Evolutionary conservation across 1,140 invertebrate genomes (phyloP), one percentile per base, ranked within the genome.

Genomic region (Scaptomyza montana): DNA sequence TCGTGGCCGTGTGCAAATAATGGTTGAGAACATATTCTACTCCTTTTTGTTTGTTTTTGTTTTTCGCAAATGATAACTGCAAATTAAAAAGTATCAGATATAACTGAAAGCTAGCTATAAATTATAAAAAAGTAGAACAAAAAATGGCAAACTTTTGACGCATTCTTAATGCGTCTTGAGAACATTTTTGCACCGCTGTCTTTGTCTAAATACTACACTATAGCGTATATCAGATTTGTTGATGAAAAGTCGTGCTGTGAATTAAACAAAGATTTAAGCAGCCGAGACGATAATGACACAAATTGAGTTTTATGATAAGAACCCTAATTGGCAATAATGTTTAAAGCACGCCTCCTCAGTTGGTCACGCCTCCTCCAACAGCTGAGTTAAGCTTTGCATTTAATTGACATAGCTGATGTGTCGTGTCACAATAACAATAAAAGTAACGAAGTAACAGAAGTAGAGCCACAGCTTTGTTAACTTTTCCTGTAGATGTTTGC

Each of bases 271-370:
- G 43, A 45, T 21, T 67, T 43, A 30, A 30, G 56, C 54, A 55
- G 7, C 16, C 8, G 5, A 47, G 57, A 12, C 39, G 12, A 30
- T 36, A 25, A 49, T 63, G 33, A 28, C 39, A 45, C 21, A 36
- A 9, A 36, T 36, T 36, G 13, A 16, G 19, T 21, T 28, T 36
- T 33, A 43, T 41, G 21, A 28, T 30, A 12, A 16, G 36, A 16
- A 28, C 65, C 60, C 45, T 76, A 86, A 86, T 87, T 86, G 81
- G 71, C 72, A 49, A 67, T 62, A 73, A 70, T 78, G 66, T 78
- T 74, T 41, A 49, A 36, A 71, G 47, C 64, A 45, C 67, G 67
- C 61, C 61, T 36, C 0, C 39, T 12, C 39, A 41, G 25, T 5
- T 53, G 33, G 12, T 5, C 46, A 57, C 53, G 61, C 60, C 51